Evolutionary conservation across 2,113 vertebrate genomes (phyloP), one percentile per base, ranked within the genome.

Genomic region (Gymnocephalus cernua): DNA sequence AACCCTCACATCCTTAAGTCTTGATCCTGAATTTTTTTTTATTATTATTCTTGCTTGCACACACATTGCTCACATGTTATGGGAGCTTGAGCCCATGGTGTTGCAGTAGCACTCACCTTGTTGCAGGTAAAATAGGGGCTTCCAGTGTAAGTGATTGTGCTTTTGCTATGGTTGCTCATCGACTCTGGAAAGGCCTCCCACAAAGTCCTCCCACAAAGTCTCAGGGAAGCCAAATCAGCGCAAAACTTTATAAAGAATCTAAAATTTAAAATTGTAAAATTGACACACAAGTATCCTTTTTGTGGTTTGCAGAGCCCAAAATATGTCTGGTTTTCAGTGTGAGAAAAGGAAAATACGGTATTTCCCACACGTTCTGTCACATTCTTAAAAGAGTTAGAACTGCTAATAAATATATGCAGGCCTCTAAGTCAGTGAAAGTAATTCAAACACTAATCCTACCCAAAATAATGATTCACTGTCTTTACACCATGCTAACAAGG

Each of bases 401-500:
- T 25, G 14, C 19, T 3, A 2, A 12, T 48, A 15, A 16, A 16
- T 75, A 2, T 35, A 44, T 50, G 47, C 27, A 70, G 18, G 51
- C n/a, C 32, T 70, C 13, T 32, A 12, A 56, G 13, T 38, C 12
- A 18, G 25, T 13, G 27, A 35, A 41, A 27, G 25, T 15, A 4
- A 45, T 65, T 64, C n/a, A n/a, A 64, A 64, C n/a, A 19, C 32
- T 74, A 21, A 70, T 25, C 53, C 15, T 4, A 6, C 4, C 4
- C 3, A 15, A 58, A 19, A 23, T 12, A 12, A 68, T n/a, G 23
- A 59, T 64, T 57, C 50, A 18, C n/a, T 45, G 59, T 71, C 23
- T 66, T 27, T 16, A 21, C 61, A 51, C 67, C 47, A 27, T 27
- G 66, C 10, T 79, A 66, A 77, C 58, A 23, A 67, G 35, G 0